Percentiles rank a stretch among this genome's conserved stretches.
These are phyloP conservation scores for Nesospiza acunhae DNA, from an alignment of 2,113 vertebrate genomes.

Conservation along the genomic window DNA sequence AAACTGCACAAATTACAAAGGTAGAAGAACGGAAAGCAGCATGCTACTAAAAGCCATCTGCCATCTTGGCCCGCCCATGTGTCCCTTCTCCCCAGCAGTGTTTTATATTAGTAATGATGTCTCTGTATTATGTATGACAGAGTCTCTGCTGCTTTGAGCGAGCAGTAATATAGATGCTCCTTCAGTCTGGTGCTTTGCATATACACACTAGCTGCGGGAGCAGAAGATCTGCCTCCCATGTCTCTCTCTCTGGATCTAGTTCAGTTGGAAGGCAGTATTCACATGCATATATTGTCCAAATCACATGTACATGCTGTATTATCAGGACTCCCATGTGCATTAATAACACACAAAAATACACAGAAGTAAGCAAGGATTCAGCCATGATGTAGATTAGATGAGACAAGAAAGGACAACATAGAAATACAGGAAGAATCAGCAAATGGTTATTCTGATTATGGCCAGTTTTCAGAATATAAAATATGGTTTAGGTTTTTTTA, in stretches of 20 bases:
- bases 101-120: constrained; percentile 71
- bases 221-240: constrained; percentile 25
- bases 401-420: not conserved
- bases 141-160: constrained; percentile 40
- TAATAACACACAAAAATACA: constrained; percentile 19
- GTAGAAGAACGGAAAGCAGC: constrained; percentile 70
- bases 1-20: constrained; percentile 66
- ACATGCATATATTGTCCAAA: constrained; percentile 24
- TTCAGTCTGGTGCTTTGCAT: constrained; percentile 35
- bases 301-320: not conserved
- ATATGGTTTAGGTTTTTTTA: not conserved
- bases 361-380: not conserved
- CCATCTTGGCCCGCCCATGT: constrained; percentile 73
- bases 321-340: not conserved
- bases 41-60: constrained; percentile 73
- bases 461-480: not conserved
- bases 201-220: not conserved
- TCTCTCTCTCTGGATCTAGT: not conserved
- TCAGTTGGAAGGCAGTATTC: constrained; percentile 19
- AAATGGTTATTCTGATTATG: not conserved
- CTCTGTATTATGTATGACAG: constrained; percentile 49
- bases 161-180: constrained; percentile 38
- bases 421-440: not conserved
- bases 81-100: constrained; percentile 65
- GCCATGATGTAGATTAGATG: not conserved